phyloP scores from a whole-genome alignment of 2,888 invertebrate species.

The Strigamia crassipes region DNA sequence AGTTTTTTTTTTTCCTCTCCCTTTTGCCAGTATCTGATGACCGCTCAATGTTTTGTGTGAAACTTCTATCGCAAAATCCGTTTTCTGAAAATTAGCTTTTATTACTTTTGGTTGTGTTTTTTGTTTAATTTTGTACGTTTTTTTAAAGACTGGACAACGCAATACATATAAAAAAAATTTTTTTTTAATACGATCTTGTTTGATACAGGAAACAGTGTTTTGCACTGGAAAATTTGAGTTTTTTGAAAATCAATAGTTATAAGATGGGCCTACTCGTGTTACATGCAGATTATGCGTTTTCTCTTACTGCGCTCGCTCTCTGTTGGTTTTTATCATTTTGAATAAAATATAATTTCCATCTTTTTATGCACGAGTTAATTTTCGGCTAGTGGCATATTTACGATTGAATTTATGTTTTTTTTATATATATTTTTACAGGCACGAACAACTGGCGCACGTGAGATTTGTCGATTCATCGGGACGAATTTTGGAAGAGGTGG shows the following conservation, averaged over 20 bases:
- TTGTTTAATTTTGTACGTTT: no score
- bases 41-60: not conserved
- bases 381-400: not conserved
- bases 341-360: no score
- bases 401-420: not conserved
- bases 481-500: conserved; percentile 81
- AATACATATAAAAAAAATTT: no score
- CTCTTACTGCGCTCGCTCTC: not conserved
- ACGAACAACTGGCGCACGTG: conserved; percentile 68
- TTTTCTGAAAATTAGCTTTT: no score
- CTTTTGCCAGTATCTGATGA: not conserved
- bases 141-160: no score
- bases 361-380: not conserved
- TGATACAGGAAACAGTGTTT: not conserved
- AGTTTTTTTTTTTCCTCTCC: conserved; percentile 33
- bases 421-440: conserved; percentile 47
- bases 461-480: conserved; percentile 80
- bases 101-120: no score
- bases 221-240: no score
- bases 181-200: not conserved
- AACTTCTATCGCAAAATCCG: not conserved
- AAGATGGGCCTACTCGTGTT: no score
- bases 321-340: no score
- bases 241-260: no score
- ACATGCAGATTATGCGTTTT: not conserved